Conservation (phyloP, 1,140 invertebrate genomes). For the Dreissena rostriformis region DNA sequence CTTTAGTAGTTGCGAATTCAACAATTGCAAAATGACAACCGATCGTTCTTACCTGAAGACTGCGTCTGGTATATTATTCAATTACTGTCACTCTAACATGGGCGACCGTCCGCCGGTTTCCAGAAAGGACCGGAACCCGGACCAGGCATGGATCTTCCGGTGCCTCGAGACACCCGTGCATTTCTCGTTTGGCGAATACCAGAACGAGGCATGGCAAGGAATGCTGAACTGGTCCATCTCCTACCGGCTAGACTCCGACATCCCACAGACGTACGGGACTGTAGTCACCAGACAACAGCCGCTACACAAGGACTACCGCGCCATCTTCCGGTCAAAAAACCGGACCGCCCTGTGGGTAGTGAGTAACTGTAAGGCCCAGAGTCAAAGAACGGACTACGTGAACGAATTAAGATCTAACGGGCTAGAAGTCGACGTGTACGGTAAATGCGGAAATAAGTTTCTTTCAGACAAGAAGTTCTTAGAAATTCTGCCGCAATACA, state of each 20-base stretch:
- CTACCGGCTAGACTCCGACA: conserved; percentile 24
- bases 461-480: not conserved
- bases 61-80: conserved; percentile 1
- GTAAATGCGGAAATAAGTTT: not conserved
- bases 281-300: not conserved
- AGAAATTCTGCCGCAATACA: conserved; percentile 4
- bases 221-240: conserved; percentile 29
- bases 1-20: conserved; percentile 4
- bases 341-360: conserved; percentile 11
- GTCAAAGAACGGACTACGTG: conserved; percentile 1
- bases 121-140: not conserved
- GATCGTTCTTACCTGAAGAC: not conserved
- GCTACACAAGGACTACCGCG: not conserved
- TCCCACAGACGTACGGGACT: not conserved
- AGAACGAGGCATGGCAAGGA: not conserved
- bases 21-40: conserved; percentile 10
- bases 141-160: conserved; percentile 21
- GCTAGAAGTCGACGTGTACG: conserved; percentile 9
- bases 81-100: not conserved
- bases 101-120: not conserved
- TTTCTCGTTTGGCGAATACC: not conserved
- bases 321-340: conserved; percentile 2
- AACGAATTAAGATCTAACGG: not conserved
- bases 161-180: not conserved
- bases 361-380: conserved; percentile 1